Conservation (phyloP, 2,888 invertebrate genomes). For the Monopis laevigella region DNA sequence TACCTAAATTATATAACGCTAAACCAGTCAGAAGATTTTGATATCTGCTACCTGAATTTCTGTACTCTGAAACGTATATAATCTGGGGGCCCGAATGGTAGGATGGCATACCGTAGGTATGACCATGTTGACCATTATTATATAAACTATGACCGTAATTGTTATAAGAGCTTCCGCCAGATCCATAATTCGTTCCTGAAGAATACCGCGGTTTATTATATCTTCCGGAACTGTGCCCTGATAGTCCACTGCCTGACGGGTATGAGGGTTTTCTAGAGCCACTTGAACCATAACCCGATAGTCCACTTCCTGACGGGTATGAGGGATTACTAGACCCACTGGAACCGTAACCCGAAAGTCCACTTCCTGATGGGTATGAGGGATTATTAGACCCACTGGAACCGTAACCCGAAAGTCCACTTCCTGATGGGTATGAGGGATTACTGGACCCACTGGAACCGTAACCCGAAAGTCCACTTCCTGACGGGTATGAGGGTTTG, state of each 20-base stretch:
- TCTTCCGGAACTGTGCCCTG: slow-evolving; percentile 5
- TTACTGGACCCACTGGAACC: background rate
- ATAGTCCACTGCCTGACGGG: slow-evolving; percentile 17
- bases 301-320: slow-evolving; percentile 3
- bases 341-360: background rate
- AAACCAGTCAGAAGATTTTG: slow-evolving; percentile 47
- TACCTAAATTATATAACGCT: slow-evolving; percentile 48
- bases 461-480: too few species aligned
- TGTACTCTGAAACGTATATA: slow-evolving; percentile 44
- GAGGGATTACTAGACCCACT: slow-evolving; percentile 10
- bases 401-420: slow-evolving; percentile 12
- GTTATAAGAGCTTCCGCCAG: slow-evolving; percentile 17
- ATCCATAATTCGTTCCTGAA: background rate
- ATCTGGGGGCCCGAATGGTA: slow-evolving; percentile 39
- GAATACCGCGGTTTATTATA: background rate
- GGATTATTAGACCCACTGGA: slow-evolving; percentile 1
- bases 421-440: background rate
- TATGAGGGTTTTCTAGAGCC: slow-evolving; percentile 18
- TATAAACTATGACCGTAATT: slow-evolving; percentile 16
- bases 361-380: background rate
- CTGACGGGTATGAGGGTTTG: slow-evolving; percentile 8
- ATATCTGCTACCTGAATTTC: slow-evolving; percentile 46
- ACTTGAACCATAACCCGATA: slow-evolving; percentile 14
- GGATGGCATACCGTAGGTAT: slow-evolving; percentile 15
- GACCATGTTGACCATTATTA: background rate